Evolutionary conservation across 2,888 invertebrate genomes (phyloP).

Genomic region (Melanchra persicariae): DNA sequence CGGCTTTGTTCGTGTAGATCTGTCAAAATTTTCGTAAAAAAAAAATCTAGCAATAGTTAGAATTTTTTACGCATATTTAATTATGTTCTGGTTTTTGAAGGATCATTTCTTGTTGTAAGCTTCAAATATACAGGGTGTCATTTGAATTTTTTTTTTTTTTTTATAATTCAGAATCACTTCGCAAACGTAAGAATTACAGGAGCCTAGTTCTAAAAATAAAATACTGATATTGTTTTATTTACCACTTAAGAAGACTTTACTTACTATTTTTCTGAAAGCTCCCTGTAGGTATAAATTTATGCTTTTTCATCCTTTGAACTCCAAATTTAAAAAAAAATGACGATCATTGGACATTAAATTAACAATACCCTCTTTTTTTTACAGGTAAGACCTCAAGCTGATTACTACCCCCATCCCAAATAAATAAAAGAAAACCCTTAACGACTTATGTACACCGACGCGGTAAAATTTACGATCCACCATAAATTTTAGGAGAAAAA

Average conservation of each 20-base stretch:
- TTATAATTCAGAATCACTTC: too few relatives aligned
- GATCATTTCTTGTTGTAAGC: too few relatives aligned
- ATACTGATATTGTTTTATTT: not conserved
- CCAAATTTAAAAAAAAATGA: slow-evolving; percentile 6
- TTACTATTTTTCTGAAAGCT: not conserved
- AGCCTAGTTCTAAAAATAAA: not conserved
- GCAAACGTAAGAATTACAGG: too few relatives aligned
- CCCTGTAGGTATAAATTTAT: not conserved
- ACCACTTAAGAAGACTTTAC: not conserved
- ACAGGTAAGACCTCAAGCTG: slow-evolving; percentile 63
- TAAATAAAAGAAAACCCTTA: slow-evolving; percentile 54
- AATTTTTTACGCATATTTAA: too few relatives aligned
- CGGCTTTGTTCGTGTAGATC: slow-evolving; percentile 1
- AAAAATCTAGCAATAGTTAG: too few relatives aligned
- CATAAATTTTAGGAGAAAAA: slow-evolving; percentile 60
- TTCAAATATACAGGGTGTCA: not conserved
- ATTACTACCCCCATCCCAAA: slow-evolving; percentile 26
- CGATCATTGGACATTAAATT: slow-evolving; percentile 6
- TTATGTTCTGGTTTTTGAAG: not conserved
- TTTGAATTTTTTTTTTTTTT: not conserved
- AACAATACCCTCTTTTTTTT: slow-evolving; percentile 54
- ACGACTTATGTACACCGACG: slow-evolving; percentile 49
- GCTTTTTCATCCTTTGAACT: not conserved
- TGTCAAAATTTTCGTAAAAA: not conserved
- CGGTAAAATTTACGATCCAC: slow-evolving; percentile 52